Percentiles rank a stretch among this genome's conserved stretches.
phyloP scores from a whole-genome alignment of 2,888 invertebrate species.

The Nomada ferruginata region DNA sequence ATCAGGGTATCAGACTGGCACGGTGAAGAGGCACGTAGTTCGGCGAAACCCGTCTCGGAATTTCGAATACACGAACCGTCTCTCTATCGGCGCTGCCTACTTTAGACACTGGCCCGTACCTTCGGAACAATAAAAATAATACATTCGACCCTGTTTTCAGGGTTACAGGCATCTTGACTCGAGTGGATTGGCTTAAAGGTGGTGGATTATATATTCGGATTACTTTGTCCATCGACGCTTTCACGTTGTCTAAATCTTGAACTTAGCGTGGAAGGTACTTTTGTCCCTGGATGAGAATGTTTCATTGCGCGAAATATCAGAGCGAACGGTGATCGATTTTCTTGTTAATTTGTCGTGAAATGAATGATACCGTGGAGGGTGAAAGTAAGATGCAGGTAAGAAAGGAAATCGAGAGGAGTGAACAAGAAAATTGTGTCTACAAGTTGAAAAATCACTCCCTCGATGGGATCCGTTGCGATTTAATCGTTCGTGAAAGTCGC shows the following conservation, averaged over 20 bases:
- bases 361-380: neutral
- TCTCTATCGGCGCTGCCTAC: neutral
- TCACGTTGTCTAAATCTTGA: neutral
- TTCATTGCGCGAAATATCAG: no score
- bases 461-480: neutral
- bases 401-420: slow-evolving; percentile 14
- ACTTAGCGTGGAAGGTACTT: neutral
- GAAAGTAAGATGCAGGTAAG: neutral
- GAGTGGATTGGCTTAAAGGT: neutral
- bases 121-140: slow-evolving; percentile 13
- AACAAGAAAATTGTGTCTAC: slow-evolving; percentile 21
- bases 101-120: slow-evolving; percentile 6
- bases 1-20: slow-evolving; percentile 70
- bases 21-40: slow-evolving; percentile 44
- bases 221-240: neutral
- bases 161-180: neutral
- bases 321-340: no score
- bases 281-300: neutral
- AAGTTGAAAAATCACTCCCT: neutral
- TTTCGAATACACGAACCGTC: slow-evolving; percentile 14
- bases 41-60: slow-evolving; percentile 32
- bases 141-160: neutral
- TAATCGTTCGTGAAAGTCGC: neutral
- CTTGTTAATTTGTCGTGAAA: neutral
- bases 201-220: neutral